Evolutionary conservation across 2,888 invertebrate species (phyloP), one percentile per base, ranked within the genome.

Genomic region (Ferrisia virgata): DNA sequence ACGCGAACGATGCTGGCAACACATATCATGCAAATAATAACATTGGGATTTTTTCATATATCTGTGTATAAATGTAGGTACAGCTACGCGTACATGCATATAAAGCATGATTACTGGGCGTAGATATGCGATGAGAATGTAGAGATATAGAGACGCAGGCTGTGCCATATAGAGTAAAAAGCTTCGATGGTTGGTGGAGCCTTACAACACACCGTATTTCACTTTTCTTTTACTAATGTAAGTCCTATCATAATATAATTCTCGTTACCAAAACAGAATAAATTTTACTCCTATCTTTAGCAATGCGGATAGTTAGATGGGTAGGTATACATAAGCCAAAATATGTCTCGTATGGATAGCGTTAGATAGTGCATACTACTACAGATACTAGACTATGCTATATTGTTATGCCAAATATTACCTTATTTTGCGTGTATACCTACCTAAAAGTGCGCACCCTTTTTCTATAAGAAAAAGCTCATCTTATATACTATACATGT

Each of bases 221-320:
- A 76, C 72, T 76, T 76, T 76, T 76, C 28, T 36, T 76, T 36
- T 76, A 58, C 81, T 36, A 81, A 81, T 58, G 53, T 53, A 47
- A 81, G 81, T 81, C 81, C 58, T 53, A 81, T 81, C 81, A 53
- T 58, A 81, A 81, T 81, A 58, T 58, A 47, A 58, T 81, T 81
- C 81, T 81, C 81, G 81, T 81, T 81, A 81, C 58, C 81, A 53
- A 81, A 81, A 81, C 47, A 1, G 33, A 58, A 81, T 53, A 53
- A 53, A 53, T 53, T 58, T 53, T 80, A n/a, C 58, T 31, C 13
- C 80, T 53, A 8, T 72, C 15, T 58, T 9, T 13, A 9, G 58
- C n/a, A n/a, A n/a, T n/a, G n/a, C n/a, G n/a, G n/a, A n/a, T n/a
- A n/a, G n/a, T n/a, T n/a, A n/a, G n/a, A n/a, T n/a, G n/a, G n/a